phyloP scores from a whole-genome alignment of 2,888 invertebrate genomes.

The Pomacea canaliculata region DNA sequence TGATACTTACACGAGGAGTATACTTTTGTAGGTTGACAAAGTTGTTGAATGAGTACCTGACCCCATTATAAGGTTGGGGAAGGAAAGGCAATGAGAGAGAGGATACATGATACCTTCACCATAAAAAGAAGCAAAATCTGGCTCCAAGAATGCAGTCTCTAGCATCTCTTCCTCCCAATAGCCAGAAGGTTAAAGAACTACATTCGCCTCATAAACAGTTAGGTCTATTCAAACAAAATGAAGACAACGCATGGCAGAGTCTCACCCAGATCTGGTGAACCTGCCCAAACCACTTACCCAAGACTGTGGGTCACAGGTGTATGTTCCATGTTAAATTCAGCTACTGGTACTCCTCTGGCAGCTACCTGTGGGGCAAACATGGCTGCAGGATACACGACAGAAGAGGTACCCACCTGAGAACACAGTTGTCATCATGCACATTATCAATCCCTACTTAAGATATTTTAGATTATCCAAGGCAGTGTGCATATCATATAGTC shows the following conservation, averaged over 20 bases:
- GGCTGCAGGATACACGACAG: slow-evolving; percentile 88
- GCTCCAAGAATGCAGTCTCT: no score
- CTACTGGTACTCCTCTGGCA: slow-evolving; percentile 80
- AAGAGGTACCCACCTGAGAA: slow-evolving; percentile 81
- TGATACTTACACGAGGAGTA: no score
- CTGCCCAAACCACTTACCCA: slow-evolving; percentile 68
- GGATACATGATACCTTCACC: no score
- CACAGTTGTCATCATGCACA: background rate
- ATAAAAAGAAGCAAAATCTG: no score
- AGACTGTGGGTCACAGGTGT: slow-evolving; percentile 74
- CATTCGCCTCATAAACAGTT: no score
- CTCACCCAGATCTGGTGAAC: background rate
- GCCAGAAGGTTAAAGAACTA: no score
- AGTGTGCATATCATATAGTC: background rate
- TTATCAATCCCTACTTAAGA: no score
- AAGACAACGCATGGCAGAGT: background rate
- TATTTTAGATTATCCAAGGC: background rate
- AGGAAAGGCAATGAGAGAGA: no score
- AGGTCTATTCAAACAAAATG: background rate
- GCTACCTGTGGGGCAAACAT: slow-evolving; percentile 86
- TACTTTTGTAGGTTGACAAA: no score
- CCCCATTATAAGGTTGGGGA: no score
- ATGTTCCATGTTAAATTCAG: slow-evolving; percentile 79
- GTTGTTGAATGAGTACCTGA: no score
- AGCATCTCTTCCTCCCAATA: no score